Conservation (phyloP, 2,113 vertebrate genomes). For the Leptodactylus fuscus region DNA sequence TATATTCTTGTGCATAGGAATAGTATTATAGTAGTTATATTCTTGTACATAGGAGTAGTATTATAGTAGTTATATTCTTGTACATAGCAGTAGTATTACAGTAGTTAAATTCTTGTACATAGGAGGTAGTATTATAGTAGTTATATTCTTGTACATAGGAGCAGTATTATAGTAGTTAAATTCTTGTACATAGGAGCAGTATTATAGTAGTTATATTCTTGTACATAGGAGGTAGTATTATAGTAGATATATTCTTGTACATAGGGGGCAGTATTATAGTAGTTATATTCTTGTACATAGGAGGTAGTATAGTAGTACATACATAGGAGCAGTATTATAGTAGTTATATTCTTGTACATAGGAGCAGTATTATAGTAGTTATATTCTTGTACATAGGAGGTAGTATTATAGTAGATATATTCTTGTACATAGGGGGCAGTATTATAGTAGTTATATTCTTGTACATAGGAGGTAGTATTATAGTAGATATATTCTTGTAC, state of each 20-base stretch:
- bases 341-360: conserved; percentile 7
- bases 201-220: conserved; percentile 9
- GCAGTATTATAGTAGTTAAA: conserved; percentile 18
- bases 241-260: not conserved
- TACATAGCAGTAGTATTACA: not conserved
- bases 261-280: conserved; percentile 16
- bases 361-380: conserved; percentile 20
- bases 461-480: conserved; percentile 4
- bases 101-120: conserved; percentile 2
- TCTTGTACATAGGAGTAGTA: not conserved
- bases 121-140: too few relatives aligned
- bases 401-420: conserved; percentile 20
- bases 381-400: not conserved
- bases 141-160: conserved; percentile 3
- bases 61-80: conserved; percentile 22
- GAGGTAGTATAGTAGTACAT: not conserved
- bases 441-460: not conserved
- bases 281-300: conserved; percentile 6
- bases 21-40: conserved; percentile 16
- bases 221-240: conserved; percentile 1
- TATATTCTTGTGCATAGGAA: not conserved
- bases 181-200: conserved; percentile 3
- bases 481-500: not conserved
- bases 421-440: conserved; percentile 7
- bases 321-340: not conserved